Percentiles rank a stretch among this genome's conserved stretches.
phyloP scores from a whole-genome alignment of 30 jellyfish, hydroid and myxozoan species.

The Turritopsis dohrnii region DNA sequence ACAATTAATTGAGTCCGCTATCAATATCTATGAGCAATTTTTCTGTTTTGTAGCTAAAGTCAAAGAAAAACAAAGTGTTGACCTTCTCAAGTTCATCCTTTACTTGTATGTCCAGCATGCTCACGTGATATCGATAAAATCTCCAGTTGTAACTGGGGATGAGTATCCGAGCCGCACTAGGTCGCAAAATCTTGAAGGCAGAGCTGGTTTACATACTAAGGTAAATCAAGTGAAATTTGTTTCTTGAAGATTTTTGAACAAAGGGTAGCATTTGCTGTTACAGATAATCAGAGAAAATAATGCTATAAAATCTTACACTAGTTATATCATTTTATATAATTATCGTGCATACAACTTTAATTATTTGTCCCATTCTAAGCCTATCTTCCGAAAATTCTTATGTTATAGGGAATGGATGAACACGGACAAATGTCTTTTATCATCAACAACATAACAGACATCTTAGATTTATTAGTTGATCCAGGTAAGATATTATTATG shows the following conservation, averaged over 20 bases:
- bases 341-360: too few relatives aligned
- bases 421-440: slow-evolving; percentile 75
- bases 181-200: slow-evolving; percentile 71
- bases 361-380: too few relatives aligned
- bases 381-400: not conserved
- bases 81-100: slow-evolving; percentile 58
- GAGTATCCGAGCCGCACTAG: slow-evolving; percentile 80
- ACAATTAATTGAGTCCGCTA: not conserved
- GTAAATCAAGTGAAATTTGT: slow-evolving; percentile 27
- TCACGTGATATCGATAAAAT: slow-evolving; percentile 57
- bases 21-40: not conserved
- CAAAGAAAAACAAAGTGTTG: slow-evolving; percentile 72
- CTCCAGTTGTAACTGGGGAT: slow-evolving; percentile 83
- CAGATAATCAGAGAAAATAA: too few relatives aligned
- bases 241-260: not conserved
- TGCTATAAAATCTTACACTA: too few relatives aligned
- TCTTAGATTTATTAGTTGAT: slow-evolving; percentile 70
- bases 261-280: not conserved
- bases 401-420: slow-evolving; percentile 60
- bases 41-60: slow-evolving; percentile 36
- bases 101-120: slow-evolving; percentile 85
- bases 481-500: slow-evolving; percentile 48
- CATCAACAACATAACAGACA: slow-evolving; percentile 53
- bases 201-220: slow-evolving; percentile 80
- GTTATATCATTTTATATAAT: too few relatives aligned